Conservation (phyloP, 2,888 invertebrate species). For the Patella caerulea region DNA sequence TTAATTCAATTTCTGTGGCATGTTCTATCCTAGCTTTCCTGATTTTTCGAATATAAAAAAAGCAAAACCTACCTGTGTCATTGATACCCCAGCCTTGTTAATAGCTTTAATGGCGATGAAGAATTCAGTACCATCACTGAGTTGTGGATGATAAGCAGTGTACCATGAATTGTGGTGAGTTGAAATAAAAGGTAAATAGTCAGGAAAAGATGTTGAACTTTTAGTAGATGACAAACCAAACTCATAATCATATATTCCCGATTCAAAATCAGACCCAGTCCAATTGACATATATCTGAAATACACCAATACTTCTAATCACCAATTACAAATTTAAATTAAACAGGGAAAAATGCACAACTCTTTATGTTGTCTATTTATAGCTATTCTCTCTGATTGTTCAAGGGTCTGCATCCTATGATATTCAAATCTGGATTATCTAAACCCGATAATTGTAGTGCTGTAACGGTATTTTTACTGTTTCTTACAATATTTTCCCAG, state of each 20-base stretch:
- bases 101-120: slow-evolving; percentile 49
- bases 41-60: too few species aligned
- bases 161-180: slow-evolving; percentile 45
- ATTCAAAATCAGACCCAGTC: slow-evolving; percentile 37
- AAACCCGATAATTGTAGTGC: too few species aligned
- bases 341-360: too few species aligned
- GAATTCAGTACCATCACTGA: slow-evolving; percentile 47
- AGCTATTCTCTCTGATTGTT: too few species aligned
- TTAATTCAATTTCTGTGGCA: too few species aligned
- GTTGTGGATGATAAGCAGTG: slow-evolving; percentile 39
- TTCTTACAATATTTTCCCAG: too few species aligned
- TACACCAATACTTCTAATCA: neutral
- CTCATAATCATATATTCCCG: slow-evolving; percentile 48
- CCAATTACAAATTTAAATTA: too few species aligned
- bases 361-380: too few species aligned
- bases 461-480: too few species aligned
- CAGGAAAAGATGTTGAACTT: slow-evolving; percentile 31
- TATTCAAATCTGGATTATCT: too few species aligned
- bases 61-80: slow-evolving; percentile 29
- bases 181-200: slow-evolving; percentile 40
- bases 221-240: slow-evolving; percentile 44
- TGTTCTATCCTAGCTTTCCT: too few species aligned
- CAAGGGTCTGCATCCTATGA: too few species aligned
- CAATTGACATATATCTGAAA: slow-evolving; percentile 45
- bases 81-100: slow-evolving; percentile 41